Evolutionary conservation across 2,113 vertebrate genomes (phyloP), one percentile per base, ranked within the genome.

Genomic region (Equus quagga): DNA sequence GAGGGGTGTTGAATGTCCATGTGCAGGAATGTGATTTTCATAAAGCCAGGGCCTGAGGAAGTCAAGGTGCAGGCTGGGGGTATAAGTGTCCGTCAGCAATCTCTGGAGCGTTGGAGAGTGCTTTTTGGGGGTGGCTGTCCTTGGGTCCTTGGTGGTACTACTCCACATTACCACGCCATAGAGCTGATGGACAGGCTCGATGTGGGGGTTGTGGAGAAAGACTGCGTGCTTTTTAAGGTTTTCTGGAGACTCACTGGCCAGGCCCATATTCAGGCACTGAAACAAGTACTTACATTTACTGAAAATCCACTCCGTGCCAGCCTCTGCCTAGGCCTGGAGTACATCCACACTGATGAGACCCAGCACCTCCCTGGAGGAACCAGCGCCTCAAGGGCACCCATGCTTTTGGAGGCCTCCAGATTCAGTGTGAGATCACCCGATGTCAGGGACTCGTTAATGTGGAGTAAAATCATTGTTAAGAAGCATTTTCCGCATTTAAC

Each of bases 371-470:
- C 12, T 51, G 69, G 23, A n/a, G 64, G 41, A 87, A 11, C 62
- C 64, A n/a, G 28, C 4, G 15, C 62, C 72, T 67, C 0, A 0
- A 21, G 19, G 67, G 54, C 26, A 8, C 46, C 11, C 5, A 1
- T 18, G 28, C 18, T 73, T 54, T 54, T 44, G 54, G 62, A 70
- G 33, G 8, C 28, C 62, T 26, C 36, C 23, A 21, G 28, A 73
- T 14, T 67, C 56, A 44, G n/a, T 46, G 19, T 51, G 51, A 82
- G 41, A 7, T 41, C 46, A 8, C 56, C 36, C 6, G 21, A 21
- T 24, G 10, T 49, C 31, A 54, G 17, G 15, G 56, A 28, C 28
- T 70, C 36, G 4, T 51, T 88, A n/a, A 26, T 12, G 36, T 26
- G 65, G 67, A 80, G 31, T 51, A n/a, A 80, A 84, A 88, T 24